Evolutionary conservation across 1,140 invertebrate genomes (phyloP).

Genomic region (Spodoptera litura): DNA sequence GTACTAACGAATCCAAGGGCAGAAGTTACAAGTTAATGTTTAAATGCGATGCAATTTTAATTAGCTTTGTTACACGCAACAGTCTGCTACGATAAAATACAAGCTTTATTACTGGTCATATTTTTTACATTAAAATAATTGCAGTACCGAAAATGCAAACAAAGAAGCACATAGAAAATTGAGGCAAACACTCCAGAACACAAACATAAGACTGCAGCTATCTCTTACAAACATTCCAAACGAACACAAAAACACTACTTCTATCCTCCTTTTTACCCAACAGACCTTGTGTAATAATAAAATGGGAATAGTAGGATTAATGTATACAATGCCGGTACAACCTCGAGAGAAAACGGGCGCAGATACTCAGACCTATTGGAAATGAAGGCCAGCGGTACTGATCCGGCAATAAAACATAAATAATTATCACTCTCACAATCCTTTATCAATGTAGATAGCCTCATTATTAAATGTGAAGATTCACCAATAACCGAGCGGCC

Average conservation of each 20-base stretch:
- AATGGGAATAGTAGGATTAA: slow-evolving; percentile 30
- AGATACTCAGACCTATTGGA: slow-evolving; percentile 3
- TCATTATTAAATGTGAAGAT: slow-evolving; percentile 12
- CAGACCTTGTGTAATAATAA: slow-evolving; percentile 15
- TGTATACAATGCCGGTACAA: background rate
- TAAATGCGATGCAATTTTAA: too few species aligned
- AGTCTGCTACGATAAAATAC: too few species aligned
- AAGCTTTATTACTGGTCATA: too few species aligned
- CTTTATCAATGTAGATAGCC: slow-evolving; percentile 12
- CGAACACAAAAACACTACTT: background rate
- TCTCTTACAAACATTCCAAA: too few species aligned
- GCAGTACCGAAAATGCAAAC: too few species aligned
- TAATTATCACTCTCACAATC: slow-evolving; percentile 25
- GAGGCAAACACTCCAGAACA: too few species aligned
- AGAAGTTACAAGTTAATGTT: too few species aligned
- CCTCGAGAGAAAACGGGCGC: slow-evolving; percentile 27
- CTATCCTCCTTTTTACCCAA: slow-evolving; percentile 20
- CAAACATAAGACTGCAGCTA: too few species aligned
- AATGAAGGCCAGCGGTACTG: slow-evolving; percentile 27
- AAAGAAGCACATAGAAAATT: too few species aligned
- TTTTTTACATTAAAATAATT: too few species aligned
- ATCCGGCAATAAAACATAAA: slow-evolving; percentile 27
- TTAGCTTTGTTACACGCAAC: too few species aligned
- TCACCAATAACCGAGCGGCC: background rate
- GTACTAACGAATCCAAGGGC: too few species aligned